A percentile compares a stretch with the other conserved stretches of the same genome.
Evolutionary conservation across 2,113 vertebrate genomes (phyloP).

Genomic region (Engystomops pustulosus): DNA sequence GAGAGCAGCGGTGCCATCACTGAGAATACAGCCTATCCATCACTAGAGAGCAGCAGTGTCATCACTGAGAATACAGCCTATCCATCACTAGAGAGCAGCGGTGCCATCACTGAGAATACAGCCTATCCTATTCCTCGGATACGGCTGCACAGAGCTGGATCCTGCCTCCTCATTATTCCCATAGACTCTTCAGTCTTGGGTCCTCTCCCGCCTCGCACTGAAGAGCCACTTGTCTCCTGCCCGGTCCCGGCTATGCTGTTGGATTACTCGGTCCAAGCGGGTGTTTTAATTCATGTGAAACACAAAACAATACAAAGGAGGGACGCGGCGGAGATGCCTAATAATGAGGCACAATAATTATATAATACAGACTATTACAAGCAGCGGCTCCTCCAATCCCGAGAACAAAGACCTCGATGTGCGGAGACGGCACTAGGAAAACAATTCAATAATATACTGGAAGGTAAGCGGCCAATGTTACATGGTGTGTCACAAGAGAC

Average conservation of each 20-base stretch:
- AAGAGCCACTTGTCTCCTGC: conserved; percentile 18
- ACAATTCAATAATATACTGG: conserved; percentile 27
- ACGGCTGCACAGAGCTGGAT: too few species aligned
- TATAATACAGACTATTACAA: conserved; percentile 39
- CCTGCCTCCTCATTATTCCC: too few species aligned
- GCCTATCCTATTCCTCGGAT: background rate
- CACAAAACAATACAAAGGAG: conserved; percentile 29
- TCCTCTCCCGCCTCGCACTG: background rate
- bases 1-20: background rate
- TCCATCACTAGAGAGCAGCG: background rate
- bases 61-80: background rate
- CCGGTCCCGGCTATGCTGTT: background rate
- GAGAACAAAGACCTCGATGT: conserved; percentile 33
- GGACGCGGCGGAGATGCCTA: background rate
- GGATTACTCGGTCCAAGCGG: background rate
- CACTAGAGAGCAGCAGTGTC: background rate
- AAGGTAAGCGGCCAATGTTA: conserved; percentile 23
- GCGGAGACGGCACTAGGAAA: conserved; percentile 25
- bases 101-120: background rate
- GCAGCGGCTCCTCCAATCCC: conserved; percentile 24
- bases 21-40: background rate
- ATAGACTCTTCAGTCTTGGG: background rate
- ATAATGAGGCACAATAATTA: conserved; percentile 36
- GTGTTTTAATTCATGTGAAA: conserved; percentile 33
- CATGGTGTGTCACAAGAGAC: background rate